Conservation (phyloP, 1,140 invertebrate species). For the Drosophila ficusphila region DNA sequence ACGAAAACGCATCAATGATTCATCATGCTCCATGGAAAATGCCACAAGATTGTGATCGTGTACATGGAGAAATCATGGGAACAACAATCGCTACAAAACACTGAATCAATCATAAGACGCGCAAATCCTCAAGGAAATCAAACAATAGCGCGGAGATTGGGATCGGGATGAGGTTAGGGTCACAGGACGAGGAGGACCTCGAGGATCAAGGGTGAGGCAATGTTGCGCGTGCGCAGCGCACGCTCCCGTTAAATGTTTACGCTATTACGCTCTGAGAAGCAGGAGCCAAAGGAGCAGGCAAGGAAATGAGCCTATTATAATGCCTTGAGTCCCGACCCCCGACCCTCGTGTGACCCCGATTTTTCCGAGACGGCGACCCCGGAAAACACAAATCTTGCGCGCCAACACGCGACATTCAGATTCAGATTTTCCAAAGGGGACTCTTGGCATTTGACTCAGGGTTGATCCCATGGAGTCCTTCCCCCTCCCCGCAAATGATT, state of each 20-base stretch:
- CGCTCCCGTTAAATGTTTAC: slow-evolving; percentile 79
- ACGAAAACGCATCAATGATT: slow-evolving; percentile 37
- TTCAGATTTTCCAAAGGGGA: slow-evolving; percentile 30
- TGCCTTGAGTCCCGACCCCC: slow-evolving; percentile 22
- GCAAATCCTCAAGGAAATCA: slow-evolving; percentile 68
- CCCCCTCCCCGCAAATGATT: slow-evolving; percentile 59
- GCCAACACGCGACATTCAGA: slow-evolving; percentile 62
- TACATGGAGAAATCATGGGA: slow-evolving; percentile 46
- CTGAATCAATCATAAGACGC: slow-evolving; percentile 71
- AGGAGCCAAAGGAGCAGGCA: slow-evolving; percentile 43
- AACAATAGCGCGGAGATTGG: slow-evolving; percentile 55
- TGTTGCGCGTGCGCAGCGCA: slow-evolving; percentile 72
- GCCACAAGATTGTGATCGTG: slow-evolving; percentile 74
- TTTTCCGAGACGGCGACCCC: slow-evolving; percentile 28
- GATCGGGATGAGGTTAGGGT: slow-evolving; percentile 35
- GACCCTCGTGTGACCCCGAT: slow-evolving; percentile 15
- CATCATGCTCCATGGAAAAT: slow-evolving; percentile 49
- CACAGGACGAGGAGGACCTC: slow-evolving; percentile 21
- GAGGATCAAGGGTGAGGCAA: slow-evolving; percentile 49
- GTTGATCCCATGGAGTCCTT: slow-evolving; percentile 13
- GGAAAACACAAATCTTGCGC: slow-evolving; percentile 75
- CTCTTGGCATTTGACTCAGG: slow-evolving; percentile 10
- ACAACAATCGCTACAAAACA: slow-evolving; percentile 62
- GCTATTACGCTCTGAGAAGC: slow-evolving; percentile 46
- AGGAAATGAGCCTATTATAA: slow-evolving; percentile 49